Evolutionary conservation across 2,113 vertebrate genomes (phyloP).

Genomic region (Megalops atlanticus): DNA sequence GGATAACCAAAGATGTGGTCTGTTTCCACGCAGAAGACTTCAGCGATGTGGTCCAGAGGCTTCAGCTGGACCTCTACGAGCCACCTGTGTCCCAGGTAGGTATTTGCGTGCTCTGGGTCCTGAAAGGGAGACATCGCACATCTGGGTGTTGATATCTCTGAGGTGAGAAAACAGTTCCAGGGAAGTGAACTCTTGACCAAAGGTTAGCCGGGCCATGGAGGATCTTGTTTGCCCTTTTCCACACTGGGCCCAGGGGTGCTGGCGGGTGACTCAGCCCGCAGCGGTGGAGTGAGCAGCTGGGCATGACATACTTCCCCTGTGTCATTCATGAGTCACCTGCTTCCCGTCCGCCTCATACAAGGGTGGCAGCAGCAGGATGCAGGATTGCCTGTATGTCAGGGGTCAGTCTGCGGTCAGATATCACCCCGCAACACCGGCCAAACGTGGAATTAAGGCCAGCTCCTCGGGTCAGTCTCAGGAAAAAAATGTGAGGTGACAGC

Average conservation of each 20-base stretch:
- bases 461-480: not conserved
- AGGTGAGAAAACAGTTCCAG: no score
- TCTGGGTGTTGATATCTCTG: not conserved
- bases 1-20: constrained; percentile 97
- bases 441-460: not conserved
- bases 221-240: not conserved
- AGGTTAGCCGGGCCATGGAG: no score
- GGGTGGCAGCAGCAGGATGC: not conserved
- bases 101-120: not conserved
- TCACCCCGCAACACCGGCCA: not conserved
- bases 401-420: not conserved
- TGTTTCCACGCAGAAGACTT: constrained; percentile 98
- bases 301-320: no score
- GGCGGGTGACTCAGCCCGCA: no score
- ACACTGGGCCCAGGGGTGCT: not conserved
- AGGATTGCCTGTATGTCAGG: not conserved
- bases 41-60: constrained; percentile 92
- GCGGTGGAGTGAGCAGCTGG: no score
- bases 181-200: no score
- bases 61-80: constrained; percentile 94
- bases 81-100: constrained; percentile 95
- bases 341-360: not conserved
- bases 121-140: not conserved
- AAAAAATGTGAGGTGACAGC: not conserved
- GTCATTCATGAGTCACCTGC: not conserved